These are phyloP conservation scores for Chelmon rostratus DNA, from an alignment of 2,797 vertebrate species.

Conservation along the genomic window DNA sequence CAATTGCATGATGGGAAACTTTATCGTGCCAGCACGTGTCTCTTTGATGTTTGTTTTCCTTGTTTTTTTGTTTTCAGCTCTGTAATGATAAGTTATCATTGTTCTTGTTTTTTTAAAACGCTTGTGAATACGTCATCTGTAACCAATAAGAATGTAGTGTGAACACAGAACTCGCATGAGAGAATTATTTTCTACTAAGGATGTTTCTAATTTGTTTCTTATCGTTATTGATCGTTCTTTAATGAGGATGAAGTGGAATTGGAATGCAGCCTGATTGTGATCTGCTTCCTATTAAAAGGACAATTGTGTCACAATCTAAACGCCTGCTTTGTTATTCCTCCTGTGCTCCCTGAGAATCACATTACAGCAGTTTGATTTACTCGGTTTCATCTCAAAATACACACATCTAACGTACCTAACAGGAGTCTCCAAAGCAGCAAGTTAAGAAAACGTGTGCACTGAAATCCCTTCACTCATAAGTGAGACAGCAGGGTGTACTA, in stretches of 20 bases:
- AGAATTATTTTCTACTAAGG: constrained; percentile 87
- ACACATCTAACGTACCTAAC: no score
- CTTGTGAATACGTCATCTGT: constrained; percentile 82
- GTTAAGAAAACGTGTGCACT: neutral
- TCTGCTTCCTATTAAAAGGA: constrained; percentile 88
- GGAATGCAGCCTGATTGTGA: constrained; percentile 85
- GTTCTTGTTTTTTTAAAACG: constrained; percentile 74
- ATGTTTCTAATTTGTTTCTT: constrained; percentile 88
- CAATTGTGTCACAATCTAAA: constrained; percentile 76
- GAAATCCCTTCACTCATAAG: no score
- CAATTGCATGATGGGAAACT: constrained; percentile 87
- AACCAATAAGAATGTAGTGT: constrained; percentile 84
- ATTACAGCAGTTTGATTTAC: constrained; percentile 3
- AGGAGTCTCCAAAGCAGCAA: neutral
- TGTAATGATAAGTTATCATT: constrained; percentile 65
- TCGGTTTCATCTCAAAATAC: neutral
- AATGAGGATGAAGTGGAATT: constrained; percentile 77
- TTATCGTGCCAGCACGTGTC: constrained; percentile 84
- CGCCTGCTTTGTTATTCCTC: constrained; percentile 20
- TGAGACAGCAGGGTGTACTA: constrained; percentile 11
- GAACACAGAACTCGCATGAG: constrained; percentile 85
- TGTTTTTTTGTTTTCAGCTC: constrained; percentile 53
- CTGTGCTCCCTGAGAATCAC: neutral
- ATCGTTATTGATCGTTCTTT: constrained; percentile 81
- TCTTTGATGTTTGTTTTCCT: constrained; percentile 74